phyloP scores from a whole-genome alignment of 2,113 vertebrate species.

The Phoxinus phoxinus region DNA sequence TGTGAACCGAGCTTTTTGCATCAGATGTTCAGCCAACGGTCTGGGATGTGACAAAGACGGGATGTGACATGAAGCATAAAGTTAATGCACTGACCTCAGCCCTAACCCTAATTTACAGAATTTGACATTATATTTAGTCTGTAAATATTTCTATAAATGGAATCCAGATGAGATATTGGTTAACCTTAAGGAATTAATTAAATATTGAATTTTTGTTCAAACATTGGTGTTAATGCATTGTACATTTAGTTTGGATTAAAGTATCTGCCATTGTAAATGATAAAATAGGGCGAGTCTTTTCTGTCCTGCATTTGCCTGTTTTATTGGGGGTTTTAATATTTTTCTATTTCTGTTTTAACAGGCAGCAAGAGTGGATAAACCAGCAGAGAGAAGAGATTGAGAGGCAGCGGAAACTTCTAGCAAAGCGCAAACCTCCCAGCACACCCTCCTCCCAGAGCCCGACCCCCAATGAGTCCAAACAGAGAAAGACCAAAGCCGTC shows the following conservation, averaged over 20 bases:
- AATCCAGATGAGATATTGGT: background rate
- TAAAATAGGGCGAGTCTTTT: background rate
- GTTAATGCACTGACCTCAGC: too few relatives aligned
- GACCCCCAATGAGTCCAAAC: conserved; percentile 94
- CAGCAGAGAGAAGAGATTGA: conserved; percentile 99
- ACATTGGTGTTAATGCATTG: background rate
- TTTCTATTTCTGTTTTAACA: conserved; percentile 69
- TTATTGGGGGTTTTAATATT: background rate
- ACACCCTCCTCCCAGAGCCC: conserved; percentile 90
- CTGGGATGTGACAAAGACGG: too few relatives aligned
- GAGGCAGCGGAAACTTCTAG: conserved; percentile 96
- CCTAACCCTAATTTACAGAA: too few relatives aligned
- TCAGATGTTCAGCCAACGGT: too few relatives aligned
- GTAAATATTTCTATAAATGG: background rate
- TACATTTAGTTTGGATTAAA: background rate
- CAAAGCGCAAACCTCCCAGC: conserved; percentile 96
- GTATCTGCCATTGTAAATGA: background rate
- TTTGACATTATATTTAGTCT: too few relatives aligned
- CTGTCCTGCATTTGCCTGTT: background rate
- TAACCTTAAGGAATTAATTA: background rate
- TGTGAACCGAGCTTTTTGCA: too few relatives aligned
- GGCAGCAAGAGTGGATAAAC: conserved; percentile 99
- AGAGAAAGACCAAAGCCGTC: conserved; percentile 97
- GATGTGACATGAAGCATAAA: too few relatives aligned
- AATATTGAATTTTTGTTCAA: background rate